Evolutionary conservation across 2,113 vertebrate genomes (phyloP), one percentile per base, ranked within the genome.

Genomic region (Pangasianodon hypophthalmus): DNA sequence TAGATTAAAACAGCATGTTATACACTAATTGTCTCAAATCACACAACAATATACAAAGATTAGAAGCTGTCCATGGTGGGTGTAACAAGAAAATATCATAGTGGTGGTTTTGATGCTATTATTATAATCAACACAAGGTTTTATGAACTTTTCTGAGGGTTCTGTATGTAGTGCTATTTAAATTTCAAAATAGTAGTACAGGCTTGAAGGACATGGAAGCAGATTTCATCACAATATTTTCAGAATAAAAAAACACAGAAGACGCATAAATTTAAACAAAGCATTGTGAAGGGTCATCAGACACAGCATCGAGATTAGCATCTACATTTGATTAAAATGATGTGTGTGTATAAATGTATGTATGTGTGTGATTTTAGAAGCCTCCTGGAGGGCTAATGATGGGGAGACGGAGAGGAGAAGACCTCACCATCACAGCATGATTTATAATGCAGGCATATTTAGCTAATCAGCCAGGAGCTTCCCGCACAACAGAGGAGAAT

Each of bases 391-490:
- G 85, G 87, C 86, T 91, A 87, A 84, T 41, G 79, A 73, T 84
- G 86, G 52, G 77, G 52, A 77, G 69, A 58, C 11, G 50, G 32
- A 37, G 50, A 73, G 67, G 67, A 56, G 71, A 73, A n/a, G 86
- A 87, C 86, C 52, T 87, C 69, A 77, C 9, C 21, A 56, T 87
- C 50, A 52, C 85, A 75, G 50, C 50, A 54, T 87, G 86, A 87
- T 77, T 77, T 87, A 77, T 87, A 87, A 87, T 44, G 69, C 86
- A 46, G 86, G 50, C 86, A 44, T 75, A 87, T 87, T 87, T 87
- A 87, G 69, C 86, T 87, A 87, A 87, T 87, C 86, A 87, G 86
- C 71, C 86, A 87, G 86, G 71, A 87, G 86, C 84, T 67, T 64
- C 44, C 84, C 29, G 62, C n/a, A 67, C 75, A 89, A 85, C 44